Evolutionary conservation across 2,113 vertebrate species (phyloP).

Genomic region (Centrocercus urophasianus): DNA sequence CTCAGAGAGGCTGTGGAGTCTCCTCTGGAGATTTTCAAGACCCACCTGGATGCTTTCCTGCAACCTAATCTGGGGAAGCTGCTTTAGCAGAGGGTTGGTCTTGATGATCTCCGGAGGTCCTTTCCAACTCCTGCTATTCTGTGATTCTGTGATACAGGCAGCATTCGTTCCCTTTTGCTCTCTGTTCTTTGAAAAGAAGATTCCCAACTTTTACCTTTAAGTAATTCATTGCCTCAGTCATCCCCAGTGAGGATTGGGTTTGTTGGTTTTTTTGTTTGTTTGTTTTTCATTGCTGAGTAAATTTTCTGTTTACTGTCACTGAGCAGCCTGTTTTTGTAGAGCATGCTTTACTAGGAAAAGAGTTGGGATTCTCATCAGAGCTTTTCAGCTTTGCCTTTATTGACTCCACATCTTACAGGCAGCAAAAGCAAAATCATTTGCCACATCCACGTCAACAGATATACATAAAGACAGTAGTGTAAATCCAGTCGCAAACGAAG

Average conservation of each 20-base stretch:
- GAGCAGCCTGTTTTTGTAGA: not conserved
- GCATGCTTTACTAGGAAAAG: not conserved
- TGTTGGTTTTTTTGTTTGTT: too few relatives aligned
- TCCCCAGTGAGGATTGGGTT: rapidly evolving
- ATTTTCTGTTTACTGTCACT: not conserved
- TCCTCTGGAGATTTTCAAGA: too few relatives aligned
- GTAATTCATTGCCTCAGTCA: not conserved
- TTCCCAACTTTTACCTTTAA: not conserved
- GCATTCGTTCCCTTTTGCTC: not conserved
- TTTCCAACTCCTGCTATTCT: too few relatives aligned
- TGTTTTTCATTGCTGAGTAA: not conserved
- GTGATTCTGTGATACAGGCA: not conserved
- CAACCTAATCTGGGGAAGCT: too few relatives aligned
- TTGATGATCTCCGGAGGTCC: too few relatives aligned
- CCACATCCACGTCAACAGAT: too few relatives aligned
- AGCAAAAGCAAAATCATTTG: too few relatives aligned
- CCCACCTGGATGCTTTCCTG: too few relatives aligned
- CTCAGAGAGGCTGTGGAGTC: too few relatives aligned
- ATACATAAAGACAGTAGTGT: too few relatives aligned
- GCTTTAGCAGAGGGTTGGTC: too few relatives aligned
- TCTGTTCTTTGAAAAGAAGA: not conserved
- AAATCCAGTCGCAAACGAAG: too few relatives aligned
- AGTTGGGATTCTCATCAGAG: not conserved
- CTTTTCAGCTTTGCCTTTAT: not conserved
- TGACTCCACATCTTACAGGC: not conserved